Percentiles rank a stretch among this genome's conserved stretches.
Evolutionary conservation across 2,888 invertebrate genomes (phyloP).

Genomic region (Periphyllus acericola): DNA sequence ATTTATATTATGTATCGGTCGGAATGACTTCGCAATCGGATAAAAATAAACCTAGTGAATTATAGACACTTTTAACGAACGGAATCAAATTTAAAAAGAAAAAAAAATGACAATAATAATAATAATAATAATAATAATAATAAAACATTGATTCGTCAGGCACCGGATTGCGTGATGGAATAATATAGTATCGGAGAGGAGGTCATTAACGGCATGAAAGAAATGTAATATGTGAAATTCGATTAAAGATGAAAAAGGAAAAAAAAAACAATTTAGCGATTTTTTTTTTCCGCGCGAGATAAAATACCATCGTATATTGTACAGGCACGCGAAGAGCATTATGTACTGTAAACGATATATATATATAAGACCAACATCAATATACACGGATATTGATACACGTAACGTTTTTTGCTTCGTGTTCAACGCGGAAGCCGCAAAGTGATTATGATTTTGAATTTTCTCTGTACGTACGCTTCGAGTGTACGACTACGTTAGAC

Average conservation of each 20-base stretch:
- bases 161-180: constrained; percentile 9
- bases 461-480: no score
- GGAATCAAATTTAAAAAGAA: neutral
- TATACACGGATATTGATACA: neutral
- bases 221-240: neutral
- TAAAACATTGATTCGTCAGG: constrained; percentile 15
- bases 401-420: neutral
- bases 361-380: neutral
- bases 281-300: neutral
- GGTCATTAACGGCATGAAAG: neutral
- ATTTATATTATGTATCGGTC: no score
- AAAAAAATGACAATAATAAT: neutral
- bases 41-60: neutral
- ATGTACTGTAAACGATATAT: no score
- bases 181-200: neutral
- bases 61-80: neutral
- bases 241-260: neutral
- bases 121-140: neutral
- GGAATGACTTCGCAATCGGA: neutral
- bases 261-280: neutral
- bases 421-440: neutral
- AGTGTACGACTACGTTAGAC: no score
- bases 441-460: neutral
- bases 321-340: no score
- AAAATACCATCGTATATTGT: neutral